phyloP scores from a whole-genome alignment of 2,888 invertebrate species.

The Drosophila paucipuncta region DNA sequence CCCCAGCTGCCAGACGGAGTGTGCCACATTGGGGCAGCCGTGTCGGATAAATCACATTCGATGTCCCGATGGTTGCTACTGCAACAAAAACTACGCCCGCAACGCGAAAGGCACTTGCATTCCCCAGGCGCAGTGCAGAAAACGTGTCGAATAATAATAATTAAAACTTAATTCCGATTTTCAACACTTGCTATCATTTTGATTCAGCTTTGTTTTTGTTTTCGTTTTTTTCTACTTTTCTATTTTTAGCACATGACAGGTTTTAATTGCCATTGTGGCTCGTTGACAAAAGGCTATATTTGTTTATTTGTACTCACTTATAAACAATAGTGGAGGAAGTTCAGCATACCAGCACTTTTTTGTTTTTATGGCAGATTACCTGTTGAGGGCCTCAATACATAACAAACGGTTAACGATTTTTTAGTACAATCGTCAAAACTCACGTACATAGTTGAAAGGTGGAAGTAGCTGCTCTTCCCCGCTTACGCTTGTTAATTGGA shows the following conservation, averaged over 20 bases:
- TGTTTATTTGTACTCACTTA: neutral
- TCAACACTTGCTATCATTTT: constrained; percentile 12
- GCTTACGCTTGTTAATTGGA: neutral
- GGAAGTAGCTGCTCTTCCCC: neutral
- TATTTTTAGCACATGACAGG: constrained; percentile 14
- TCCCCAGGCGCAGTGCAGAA: constrained; percentile 36
- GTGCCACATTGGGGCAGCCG: constrained; percentile 76
- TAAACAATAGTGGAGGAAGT: neutral
- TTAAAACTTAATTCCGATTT: neutral
- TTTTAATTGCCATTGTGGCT: neutral
- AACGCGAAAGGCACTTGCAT: constrained; percentile 71
- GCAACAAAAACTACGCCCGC: constrained; percentile 79
- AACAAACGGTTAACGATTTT: neutral
- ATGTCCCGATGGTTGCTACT: constrained; percentile 84
- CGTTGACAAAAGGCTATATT: no score
- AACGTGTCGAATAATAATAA: constrained; percentile 5
- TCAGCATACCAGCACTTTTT: neutral
- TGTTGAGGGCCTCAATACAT: neutral
- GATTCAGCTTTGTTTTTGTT: neutral
- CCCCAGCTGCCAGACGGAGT: constrained; percentile 78
- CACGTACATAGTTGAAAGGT: neutral
- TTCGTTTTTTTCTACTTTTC: neutral
- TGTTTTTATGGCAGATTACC: neutral
- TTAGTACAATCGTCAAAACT: neutral
- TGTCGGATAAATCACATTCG: constrained; percentile 72